Evolutionary conservation across 2,113 vertebrate genomes (phyloP).

Genomic region (Tenrec ecaudatus): DNA sequence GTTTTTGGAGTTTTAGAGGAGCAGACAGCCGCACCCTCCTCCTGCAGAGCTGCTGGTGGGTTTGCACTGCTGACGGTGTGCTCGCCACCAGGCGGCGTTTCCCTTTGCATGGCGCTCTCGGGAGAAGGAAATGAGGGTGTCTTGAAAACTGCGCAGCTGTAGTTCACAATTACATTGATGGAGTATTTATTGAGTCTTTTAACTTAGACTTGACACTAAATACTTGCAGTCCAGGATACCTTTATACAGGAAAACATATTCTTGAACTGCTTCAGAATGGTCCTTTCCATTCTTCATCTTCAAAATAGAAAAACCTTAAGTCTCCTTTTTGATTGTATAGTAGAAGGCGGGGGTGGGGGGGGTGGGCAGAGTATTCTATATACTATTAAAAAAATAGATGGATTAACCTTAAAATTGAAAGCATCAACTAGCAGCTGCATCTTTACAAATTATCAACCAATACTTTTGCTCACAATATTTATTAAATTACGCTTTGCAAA

Average conservation of each 20-base stretch:
- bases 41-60: too few species aligned
- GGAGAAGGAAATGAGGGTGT: too few species aligned
- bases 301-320: slow-evolving; percentile 13
- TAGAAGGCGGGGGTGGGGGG: background rate
- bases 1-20: too few species aligned
- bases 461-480: background rate
- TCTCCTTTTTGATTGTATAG: background rate
- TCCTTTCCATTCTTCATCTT: background rate
- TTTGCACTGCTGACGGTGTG: too few species aligned
- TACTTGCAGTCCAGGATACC: background rate
- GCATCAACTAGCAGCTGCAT: background rate
- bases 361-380: background rate
- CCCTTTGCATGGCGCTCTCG: too few species aligned
- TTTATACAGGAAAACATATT: background rate
- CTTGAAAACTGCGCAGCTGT: too few species aligned
- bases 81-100: too few species aligned
- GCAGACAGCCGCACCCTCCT: too few species aligned
- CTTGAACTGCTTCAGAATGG: background rate
- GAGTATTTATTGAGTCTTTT: background rate
- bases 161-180: background rate
- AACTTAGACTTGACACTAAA: background rate
- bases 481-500: slow-evolving; percentile 13
- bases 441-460: background rate
- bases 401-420: background rate
- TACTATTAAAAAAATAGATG: background rate